These are phyloP conservation scores for Podargus strigoides DNA, from an alignment of 2,797 vertebrate species.

Conservation along the genomic window DNA sequence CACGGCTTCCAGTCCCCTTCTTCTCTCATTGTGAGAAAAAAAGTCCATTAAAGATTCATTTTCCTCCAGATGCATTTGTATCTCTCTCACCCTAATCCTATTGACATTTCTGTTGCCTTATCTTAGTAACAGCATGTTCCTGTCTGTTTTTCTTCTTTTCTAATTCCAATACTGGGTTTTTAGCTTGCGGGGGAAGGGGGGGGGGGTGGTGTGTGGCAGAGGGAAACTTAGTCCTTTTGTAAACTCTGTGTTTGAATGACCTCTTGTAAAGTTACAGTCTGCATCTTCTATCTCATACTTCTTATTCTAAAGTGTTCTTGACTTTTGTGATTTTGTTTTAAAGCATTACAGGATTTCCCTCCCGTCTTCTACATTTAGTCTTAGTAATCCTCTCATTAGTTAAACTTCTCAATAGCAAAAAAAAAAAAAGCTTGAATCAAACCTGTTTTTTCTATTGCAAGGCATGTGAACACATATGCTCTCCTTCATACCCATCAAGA, in stretches of 20 bases:
- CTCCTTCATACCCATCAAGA: background rate
- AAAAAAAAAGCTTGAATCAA: background rate
- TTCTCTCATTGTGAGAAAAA: too few relatives aligned
- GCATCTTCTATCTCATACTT: background rate
- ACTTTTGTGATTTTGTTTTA: background rate
- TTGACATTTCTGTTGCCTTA: slow-evolving; percentile 29
- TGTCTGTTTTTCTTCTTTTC: slow-evolving; percentile 24
- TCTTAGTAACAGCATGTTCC: slow-evolving; percentile 19
- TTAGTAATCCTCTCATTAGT: background rate
- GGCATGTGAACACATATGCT: background rate
- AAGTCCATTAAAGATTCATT: slow-evolving; percentile 24
- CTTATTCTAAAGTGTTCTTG: background rate
- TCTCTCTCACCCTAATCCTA: background rate
- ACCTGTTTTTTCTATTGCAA: background rate
- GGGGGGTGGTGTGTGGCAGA: too few relatives aligned
- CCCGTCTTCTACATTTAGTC: background rate
- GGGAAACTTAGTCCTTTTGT: background rate
- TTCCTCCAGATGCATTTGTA: background rate
- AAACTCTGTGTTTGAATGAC: background rate
- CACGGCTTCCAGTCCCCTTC: background rate
- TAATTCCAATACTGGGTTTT: background rate
- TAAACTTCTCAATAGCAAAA: background rate
- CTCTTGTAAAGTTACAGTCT: background rate
- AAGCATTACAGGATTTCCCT: background rate
- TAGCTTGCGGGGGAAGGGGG: background rate